Base-by-base conservation (phyloP, 2,888 invertebrate genomes). In the Mythimna albipuncta region DNA sequence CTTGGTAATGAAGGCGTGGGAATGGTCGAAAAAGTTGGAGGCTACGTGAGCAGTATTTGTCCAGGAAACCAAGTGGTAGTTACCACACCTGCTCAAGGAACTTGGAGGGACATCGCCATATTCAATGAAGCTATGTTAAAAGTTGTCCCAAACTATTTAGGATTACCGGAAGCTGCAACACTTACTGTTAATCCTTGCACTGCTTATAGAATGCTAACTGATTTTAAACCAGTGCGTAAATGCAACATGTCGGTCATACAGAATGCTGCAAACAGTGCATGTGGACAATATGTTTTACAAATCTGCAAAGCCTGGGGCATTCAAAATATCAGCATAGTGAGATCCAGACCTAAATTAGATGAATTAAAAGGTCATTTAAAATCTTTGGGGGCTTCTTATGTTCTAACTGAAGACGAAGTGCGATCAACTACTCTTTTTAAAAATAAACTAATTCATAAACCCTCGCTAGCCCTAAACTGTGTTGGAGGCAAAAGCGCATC, bases 191-290 rank as follows among this genome's bases (percentile, higher is more conserved):
- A 99, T 93, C 99, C 99, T 0, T 98, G 98, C 86, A 99, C 99
- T 0, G 99, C 99, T 0, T 99, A 98, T 89, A 97, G 99, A 91
- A 99, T 99, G 99, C 95, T 99, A 4, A 97, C 97, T 87, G 99
- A 99, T 94, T 99, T 98, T 93, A 97, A 97, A n/a, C 85, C 94
- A 38, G 93, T 99, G 0, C 90, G 81, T 78, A 73, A 97, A 77
- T 70, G 97, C 21, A 98, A 98, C 0, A 98, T 98, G 90, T 97
- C 98, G 47, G 97, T 99, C 0, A 98, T 99, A 88, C 99, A 99
- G 95, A 99, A 99, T 95, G 99, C 99, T 62, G 99, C 98, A 0
- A 99, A 99, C 92, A 99, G 99, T 90, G 99, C 99, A 9, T 99
- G 99, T 72, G 99, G 99, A 1, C 99, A 99, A 92, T 98, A 98